These are phyloP conservation scores for Myotis planiceps DNA, from an alignment of 2,797 vertebrate species.

Conservation along the genomic window DNA sequence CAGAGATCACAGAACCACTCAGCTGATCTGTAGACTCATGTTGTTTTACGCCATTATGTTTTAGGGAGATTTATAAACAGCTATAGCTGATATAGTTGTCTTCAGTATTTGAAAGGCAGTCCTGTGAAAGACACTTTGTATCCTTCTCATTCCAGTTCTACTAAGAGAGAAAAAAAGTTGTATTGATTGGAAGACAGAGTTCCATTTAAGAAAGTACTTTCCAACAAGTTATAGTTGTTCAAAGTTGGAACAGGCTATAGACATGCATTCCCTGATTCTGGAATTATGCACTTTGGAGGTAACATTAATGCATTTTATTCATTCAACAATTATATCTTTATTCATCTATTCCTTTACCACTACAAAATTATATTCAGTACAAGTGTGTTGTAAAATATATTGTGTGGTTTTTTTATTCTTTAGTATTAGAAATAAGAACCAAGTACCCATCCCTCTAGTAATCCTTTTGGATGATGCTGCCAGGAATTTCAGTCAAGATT, in stretches of 20 bases:
- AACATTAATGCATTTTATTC: not conserved
- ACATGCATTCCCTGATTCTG: not conserved
- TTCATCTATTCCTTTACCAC: not conserved
- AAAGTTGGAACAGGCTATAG: not conserved
- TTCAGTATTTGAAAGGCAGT: not conserved
- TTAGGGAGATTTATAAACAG: not conserved
- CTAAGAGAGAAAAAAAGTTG: not conserved
- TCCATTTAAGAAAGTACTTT: constrained; percentile 15
- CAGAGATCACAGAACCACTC: not conserved
- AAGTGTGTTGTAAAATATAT: not conserved
- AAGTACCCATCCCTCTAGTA: not conserved
- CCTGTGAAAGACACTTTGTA: not conserved
- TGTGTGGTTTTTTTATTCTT: not conserved
- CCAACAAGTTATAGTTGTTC: not conserved
- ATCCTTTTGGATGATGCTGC: not conserved
- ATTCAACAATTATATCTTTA: not conserved
- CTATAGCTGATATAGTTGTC: not conserved
- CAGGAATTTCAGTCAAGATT: constrained; percentile 27
- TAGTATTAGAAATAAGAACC: not conserved
- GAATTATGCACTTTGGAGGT: not conserved
- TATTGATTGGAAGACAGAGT: not conserved
- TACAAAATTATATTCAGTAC: not conserved
- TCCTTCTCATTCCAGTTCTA: not conserved
- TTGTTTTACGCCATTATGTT: not conserved
- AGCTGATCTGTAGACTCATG: not conserved